Conservation (phyloP, 2,888 invertebrate species). For the Drosophila nr. medialis region DNA sequence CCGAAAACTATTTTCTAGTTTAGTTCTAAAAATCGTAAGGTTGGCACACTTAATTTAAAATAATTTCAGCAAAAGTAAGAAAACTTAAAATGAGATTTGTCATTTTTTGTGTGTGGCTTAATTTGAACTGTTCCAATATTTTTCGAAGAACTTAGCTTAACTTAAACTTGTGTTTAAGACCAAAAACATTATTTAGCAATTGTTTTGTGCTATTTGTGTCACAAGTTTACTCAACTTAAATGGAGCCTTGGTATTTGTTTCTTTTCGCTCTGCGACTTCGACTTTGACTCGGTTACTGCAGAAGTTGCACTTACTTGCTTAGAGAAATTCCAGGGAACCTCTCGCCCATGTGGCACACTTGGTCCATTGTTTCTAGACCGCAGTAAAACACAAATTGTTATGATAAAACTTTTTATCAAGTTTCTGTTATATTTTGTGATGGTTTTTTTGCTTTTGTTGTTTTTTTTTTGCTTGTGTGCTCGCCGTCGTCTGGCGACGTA, state of each 20-base stretch:
- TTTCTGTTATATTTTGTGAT: slow-evolving; percentile 57
- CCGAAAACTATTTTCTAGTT: not conserved
- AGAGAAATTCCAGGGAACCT: slow-evolving; percentile 17
- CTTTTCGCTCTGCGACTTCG: slow-evolving; percentile 3
- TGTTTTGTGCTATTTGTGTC: not conserved
- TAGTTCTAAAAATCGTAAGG: too few species aligned
- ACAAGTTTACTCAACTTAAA: slow-evolving; percentile 21
- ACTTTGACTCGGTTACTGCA: slow-evolving; percentile 24
- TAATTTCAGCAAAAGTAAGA: not conserved
- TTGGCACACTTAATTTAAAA: not conserved
- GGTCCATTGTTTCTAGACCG: slow-evolving; percentile 42
- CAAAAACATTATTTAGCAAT: not conserved
- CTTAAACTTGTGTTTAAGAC: not conserved
- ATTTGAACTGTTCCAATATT: not conserved
- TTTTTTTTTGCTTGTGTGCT: slow-evolving; percentile 26
- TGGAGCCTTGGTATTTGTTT: slow-evolving; percentile 15
- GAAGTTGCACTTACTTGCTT: slow-evolving; percentile 71
- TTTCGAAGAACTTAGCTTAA: not conserved
- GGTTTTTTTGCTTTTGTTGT: slow-evolving; percentile 6
- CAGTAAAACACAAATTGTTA: slow-evolving; percentile 78
- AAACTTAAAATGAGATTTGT: not conserved
- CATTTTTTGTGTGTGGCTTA: not conserved
- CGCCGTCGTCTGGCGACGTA: slow-evolving; percentile 35
- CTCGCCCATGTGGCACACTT: slow-evolving; percentile 39
- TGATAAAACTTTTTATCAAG: slow-evolving; percentile 79